These are phyloP conservation scores for Platanista minor DNA, from an alignment of 2,113 vertebrate genomes.

Conservation along the genomic window DNA sequence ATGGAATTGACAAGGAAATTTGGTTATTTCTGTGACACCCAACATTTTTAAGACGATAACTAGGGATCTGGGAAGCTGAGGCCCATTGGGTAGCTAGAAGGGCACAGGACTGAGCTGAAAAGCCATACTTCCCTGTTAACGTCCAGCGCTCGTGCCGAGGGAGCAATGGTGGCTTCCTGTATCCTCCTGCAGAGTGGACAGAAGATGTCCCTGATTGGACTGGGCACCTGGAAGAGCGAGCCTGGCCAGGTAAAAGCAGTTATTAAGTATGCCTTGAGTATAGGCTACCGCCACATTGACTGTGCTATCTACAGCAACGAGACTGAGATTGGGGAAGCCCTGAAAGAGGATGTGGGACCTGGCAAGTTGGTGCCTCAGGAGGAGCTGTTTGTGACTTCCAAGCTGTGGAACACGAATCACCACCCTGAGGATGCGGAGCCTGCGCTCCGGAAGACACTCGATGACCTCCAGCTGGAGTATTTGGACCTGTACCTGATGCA, in stretches of 20 bases:
- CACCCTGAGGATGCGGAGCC: slow-evolving; percentile 94
- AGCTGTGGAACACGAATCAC: slow-evolving; percentile 96
- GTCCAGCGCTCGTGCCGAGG: slow-evolving; percentile 52
- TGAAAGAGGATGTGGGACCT: slow-evolving; percentile 85
- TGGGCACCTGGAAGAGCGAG: slow-evolving; percentile 97
- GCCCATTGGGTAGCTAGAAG: no score
- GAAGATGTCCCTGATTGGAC: slow-evolving; percentile 94
- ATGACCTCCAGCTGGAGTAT: slow-evolving; percentile 92
- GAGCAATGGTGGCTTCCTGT: slow-evolving; percentile 79
- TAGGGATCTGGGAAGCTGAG: no score
- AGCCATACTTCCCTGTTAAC: no score
- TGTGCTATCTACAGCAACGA: slow-evolving; percentile 95
- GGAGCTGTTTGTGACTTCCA: slow-evolving; percentile 96
- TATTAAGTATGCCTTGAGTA: slow-evolving; percentile 85
- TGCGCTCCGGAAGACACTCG: slow-evolving; percentile 88
- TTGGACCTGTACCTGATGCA: slow-evolving; percentile 98
- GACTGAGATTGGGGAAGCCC: slow-evolving; percentile 90
- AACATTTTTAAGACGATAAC: not conserved
- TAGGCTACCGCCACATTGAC: slow-evolving; percentile 93
- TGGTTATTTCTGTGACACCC: not conserved
- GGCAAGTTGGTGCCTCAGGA: slow-evolving; percentile 84
- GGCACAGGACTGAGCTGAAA: no score
- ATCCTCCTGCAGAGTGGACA: slow-evolving; percentile 89
- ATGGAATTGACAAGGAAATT: not conserved
- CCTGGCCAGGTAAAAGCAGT: slow-evolving; percentile 93